A percentile compares a stretch with the other conserved stretches of the same genome.
Evolutionary conservation across 2,797 vertebrate species (phyloP).

Genomic region (Ambastaia sidthimunki): DNA sequence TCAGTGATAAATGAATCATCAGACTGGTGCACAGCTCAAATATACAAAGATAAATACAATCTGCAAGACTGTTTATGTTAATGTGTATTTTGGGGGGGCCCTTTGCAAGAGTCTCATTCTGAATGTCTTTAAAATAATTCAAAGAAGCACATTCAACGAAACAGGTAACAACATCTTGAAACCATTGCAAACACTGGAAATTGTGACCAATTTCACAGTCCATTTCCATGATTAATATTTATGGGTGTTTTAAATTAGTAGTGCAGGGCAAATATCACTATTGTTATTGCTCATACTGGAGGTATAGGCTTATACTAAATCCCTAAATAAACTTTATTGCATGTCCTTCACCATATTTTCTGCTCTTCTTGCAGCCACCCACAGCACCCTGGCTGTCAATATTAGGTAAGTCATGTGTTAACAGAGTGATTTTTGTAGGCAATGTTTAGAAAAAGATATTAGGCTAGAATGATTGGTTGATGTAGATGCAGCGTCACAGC

Average conservation of each 20-base stretch:
- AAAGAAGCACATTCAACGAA: neutral
- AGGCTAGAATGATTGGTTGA: neutral
- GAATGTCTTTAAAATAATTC: neutral
- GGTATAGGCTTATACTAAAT: neutral
- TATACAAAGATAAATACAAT: constrained; percentile 47
- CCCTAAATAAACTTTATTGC: neutral
- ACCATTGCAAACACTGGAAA: constrained; percentile 19
- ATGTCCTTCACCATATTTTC: too few species aligned
- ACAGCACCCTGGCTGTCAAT: neutral
- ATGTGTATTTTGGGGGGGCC: constrained; percentile 14
- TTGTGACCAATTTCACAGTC: constrained; percentile 37
- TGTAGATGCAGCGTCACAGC: too few species aligned
- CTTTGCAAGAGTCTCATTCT: constrained; percentile 8
- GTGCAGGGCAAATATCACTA: neutral
- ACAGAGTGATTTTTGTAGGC: neutral
- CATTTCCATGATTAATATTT: constrained; percentile 30
- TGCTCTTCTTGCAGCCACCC: too few species aligned
- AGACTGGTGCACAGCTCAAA: constrained; percentile 41
- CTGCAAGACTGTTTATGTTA: constrained; percentile 25
- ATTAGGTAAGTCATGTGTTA: neutral
- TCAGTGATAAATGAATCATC: constrained; percentile 32
- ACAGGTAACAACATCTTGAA: constrained; percentile 45
- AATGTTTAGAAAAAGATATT: neutral
- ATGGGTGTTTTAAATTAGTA: constrained; percentile 15
- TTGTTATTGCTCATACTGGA: neutral